Conservation (phyloP, 2,888 invertebrate species). For the Mystacides longicornis region DNA sequence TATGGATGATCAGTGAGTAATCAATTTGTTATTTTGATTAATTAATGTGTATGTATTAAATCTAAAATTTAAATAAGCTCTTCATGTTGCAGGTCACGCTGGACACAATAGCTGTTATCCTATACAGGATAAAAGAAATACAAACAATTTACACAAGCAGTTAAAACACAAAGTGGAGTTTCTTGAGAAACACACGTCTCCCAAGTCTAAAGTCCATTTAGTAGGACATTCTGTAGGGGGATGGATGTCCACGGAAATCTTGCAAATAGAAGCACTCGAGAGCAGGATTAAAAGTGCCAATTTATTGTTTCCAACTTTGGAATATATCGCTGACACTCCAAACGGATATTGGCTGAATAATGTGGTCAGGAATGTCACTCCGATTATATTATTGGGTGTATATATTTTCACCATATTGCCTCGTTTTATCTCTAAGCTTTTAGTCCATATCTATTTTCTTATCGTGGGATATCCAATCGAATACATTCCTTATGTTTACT, state of each 20-base stretch:
- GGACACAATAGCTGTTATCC: not conserved
- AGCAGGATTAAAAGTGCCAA: constrained; percentile 55
- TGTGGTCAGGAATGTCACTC: constrained; percentile 41
- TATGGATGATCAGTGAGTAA: constrained; percentile 19
- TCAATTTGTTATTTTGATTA: not conserved
- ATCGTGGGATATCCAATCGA: constrained; percentile 39
- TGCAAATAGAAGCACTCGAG: constrained; percentile 52
- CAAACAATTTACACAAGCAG: constrained; percentile 71
- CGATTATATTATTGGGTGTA: constrained; percentile 34
- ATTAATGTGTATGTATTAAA: not conserved
- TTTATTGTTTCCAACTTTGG: constrained; percentile 81
- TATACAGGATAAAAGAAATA: not conserved
- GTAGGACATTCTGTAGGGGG: constrained; percentile 90
- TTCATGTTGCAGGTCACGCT: constrained; percentile 2
- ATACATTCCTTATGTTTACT: constrained; percentile 43
- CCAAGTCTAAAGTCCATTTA: constrained; percentile 65
- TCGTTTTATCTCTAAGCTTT: constrained; percentile 37
- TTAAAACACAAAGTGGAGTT: constrained; percentile 71
- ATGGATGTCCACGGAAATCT: constrained; percentile 70
- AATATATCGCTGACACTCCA: constrained; percentile 67
- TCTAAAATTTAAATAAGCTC: not conserved
- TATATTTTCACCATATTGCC: constrained; percentile 53
- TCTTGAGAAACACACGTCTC: constrained; percentile 64
- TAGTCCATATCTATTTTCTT: constrained; percentile 52
- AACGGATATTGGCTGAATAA: constrained; percentile 67